Evolutionary conservation across 2,113 vertebrate species (phyloP), one percentile per base, ranked within the genome.

Genomic region (Macrotus californicus): DNA sequence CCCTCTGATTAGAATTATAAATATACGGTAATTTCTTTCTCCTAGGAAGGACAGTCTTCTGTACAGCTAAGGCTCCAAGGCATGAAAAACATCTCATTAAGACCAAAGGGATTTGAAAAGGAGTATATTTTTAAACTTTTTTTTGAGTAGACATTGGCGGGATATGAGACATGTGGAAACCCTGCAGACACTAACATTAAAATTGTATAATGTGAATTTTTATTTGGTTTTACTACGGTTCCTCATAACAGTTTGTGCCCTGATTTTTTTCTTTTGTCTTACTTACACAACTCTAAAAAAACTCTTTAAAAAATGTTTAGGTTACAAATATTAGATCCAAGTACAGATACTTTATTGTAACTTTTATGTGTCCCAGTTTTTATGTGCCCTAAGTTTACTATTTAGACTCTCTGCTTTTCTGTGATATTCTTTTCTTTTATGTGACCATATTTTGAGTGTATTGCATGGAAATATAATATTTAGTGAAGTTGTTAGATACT

Each of bases 191-290:
- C 26, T 77, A 86, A 46, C 73, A 87, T 91, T 89, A 96, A 85
- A 86, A 84, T 90, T 96, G 34, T 77, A 75, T 84, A 69, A 95
- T 94, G 41, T 79, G 19, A 80, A n/a, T 70, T 90, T 96, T 61
- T 69, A 41, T 59, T 59, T 93, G 26, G 11, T 39, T 80, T 31
- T 86, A 5, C 76, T 96, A 26, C 80, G 80, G 6, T 22, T 54
- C 69, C 64, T 88, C 43, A 80, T 26, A 69, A 34, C 39, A 69
- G 12, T 59, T 91, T 91, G 94, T 87, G 14, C 11, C 93, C 69
- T 89, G 41, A 88, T 85, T 95, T 93, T 95, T 93, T 95, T 79
- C 36, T 93, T 93, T 86, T 73, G 18, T 22, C 39, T 96, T 86
- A 61, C 77, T 93, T 85, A 94, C 2, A 64, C 21, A 7, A 9